These are phyloP conservation scores for Cantharis flavilabris DNA, from an alignment of 2,888 invertebrate genomes.

Conservation along the genomic window DNA sequence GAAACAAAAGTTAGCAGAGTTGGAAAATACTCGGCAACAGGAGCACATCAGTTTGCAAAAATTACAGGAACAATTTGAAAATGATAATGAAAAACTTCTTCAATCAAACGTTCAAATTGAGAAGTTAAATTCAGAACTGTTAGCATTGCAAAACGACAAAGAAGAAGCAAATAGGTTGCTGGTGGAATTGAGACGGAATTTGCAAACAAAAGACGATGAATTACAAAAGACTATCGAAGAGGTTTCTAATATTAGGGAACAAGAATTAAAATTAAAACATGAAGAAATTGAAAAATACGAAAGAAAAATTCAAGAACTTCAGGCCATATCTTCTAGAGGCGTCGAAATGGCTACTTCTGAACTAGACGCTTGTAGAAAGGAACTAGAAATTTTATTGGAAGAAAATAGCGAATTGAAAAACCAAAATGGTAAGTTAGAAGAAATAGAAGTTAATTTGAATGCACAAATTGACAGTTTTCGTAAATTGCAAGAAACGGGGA, in stretches of 20 bases:
- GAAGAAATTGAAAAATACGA: not conserved
- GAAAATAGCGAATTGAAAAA: not conserved
- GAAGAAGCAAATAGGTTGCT: not conserved
- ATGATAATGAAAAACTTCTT: not conserved
- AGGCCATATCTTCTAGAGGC: not conserved
- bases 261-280: not conserved
- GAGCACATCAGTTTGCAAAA: not conserved
- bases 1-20: slow-evolving; percentile 41
- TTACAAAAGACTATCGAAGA: not conserved
- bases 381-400: not conserved
- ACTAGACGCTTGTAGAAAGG: not conserved
- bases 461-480: not conserved
- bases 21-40: not conserved
- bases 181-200: not conserved
- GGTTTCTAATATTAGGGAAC: not conserved
- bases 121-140: slow-evolving; percentile 22
- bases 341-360: not conserved
- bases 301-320: slow-evolving; percentile 6
- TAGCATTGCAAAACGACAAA: not conserved
- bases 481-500: not conserved
- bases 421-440: not conserved
- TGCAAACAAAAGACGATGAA: not conserved
- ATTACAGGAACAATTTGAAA: not conserved
- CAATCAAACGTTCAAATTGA: slow-evolving; percentile 33
- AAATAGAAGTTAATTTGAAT: not conserved